These are phyloP conservation scores for Leistus spinibarbis DNA, from an alignment of 2,888 invertebrate species.

Conservation along the genomic window DNA sequence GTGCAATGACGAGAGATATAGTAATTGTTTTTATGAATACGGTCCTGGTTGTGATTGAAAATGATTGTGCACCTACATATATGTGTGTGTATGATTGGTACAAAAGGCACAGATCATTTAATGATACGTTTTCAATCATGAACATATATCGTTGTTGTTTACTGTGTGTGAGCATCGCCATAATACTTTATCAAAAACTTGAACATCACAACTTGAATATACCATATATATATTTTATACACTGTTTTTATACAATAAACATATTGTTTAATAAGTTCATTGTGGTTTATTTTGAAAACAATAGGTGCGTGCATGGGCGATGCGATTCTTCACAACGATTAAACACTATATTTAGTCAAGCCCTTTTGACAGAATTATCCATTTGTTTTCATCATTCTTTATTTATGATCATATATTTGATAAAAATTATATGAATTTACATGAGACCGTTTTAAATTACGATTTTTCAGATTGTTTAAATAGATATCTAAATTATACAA, in stretches of 20 bases:
- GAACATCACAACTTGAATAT: too few relatives aligned
- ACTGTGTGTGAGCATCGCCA: constrained; percentile 17
- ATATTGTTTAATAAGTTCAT: background rate
- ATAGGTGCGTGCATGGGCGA: background rate
- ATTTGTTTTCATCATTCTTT: background rate
- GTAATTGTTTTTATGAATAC: too few relatives aligned
- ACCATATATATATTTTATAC: too few relatives aligned
- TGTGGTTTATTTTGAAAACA: background rate
- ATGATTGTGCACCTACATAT: too few relatives aligned
- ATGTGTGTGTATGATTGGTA: background rate
- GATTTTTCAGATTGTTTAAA: background rate
- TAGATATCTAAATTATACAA: background rate
- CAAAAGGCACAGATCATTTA: constrained; percentile 2
- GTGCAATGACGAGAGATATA: too few relatives aligned
- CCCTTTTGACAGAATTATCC: background rate
- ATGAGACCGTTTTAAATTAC: background rate
- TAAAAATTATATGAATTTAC: background rate
- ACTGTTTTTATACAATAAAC: too few relatives aligned
- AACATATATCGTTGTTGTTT: background rate
- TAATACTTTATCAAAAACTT: constrained; percentile 14
- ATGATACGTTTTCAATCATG: constrained; percentile 28
- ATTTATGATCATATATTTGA: background rate
- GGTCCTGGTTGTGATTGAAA: too few relatives aligned
- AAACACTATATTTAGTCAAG: background rate
- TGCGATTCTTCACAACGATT: background rate